phyloP scores from a whole-genome alignment of 2,113 vertebrate genomes.

The Oplegnathus fasciatus region DNA sequence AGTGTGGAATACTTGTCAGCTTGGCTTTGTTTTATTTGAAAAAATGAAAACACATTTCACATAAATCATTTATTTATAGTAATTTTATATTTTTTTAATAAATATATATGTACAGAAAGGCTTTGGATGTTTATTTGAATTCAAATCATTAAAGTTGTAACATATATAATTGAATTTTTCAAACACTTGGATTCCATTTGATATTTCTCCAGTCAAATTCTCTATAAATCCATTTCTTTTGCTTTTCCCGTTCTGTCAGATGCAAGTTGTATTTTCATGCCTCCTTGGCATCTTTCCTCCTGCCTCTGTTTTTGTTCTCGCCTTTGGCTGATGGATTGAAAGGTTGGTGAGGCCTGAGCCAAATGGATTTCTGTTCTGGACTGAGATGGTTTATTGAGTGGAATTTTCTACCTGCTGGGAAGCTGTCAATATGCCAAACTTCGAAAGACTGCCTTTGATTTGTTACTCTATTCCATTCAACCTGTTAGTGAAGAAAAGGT shows the following conservation, averaged over 20 bases:
- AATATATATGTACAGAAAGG: background rate
- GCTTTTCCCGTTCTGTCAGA: constrained; percentile 2
- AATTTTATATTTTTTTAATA: background rate
- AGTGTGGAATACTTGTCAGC: background rate
- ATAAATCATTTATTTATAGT: background rate
- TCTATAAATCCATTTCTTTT: background rate
- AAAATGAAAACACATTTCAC: background rate
- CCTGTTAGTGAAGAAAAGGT: constrained; percentile 61
- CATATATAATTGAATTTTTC: no score
- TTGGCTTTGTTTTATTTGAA: background rate
- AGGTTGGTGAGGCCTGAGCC: constrained; percentile 59
- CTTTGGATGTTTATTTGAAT: background rate
- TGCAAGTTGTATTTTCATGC: constrained; percentile 49
- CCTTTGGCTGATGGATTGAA: constrained; percentile 62
- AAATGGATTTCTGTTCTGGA: constrained; percentile 67
- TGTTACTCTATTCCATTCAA: constrained; percentile 50
- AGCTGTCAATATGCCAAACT: constrained; percentile 68
- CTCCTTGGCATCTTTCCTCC: constrained; percentile 29
- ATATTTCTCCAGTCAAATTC: background rate
- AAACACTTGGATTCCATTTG: background rate
- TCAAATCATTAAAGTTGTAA: background rate
- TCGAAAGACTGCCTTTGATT: constrained; percentile 67
- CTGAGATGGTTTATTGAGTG: constrained; percentile 68
- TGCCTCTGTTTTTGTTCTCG: constrained; percentile 23
- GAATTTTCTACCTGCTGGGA: constrained; percentile 71